Conservation (phyloP, 2,113 vertebrate species). For the Grammomys surdaster region DNA sequence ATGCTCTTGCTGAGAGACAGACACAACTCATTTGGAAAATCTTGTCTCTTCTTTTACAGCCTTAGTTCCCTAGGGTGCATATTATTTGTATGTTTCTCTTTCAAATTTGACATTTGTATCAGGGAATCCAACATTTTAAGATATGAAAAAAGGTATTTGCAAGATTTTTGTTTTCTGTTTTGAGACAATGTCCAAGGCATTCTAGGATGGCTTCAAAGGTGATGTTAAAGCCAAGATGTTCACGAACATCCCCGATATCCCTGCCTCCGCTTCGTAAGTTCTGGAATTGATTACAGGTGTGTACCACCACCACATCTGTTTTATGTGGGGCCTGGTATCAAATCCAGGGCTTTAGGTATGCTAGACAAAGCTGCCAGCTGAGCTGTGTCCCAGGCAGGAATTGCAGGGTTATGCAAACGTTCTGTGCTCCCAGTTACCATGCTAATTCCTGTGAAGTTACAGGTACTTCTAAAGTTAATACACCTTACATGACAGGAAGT, state of each 20-base stretch:
- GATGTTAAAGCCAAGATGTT: no score
- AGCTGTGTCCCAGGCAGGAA: neutral
- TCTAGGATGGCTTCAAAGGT: no score
- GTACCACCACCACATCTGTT: neutral
- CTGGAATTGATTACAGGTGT: neutral
- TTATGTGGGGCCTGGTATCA: neutral
- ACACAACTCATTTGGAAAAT: neutral
- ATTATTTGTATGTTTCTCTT: neutral
- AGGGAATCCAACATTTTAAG: conserved; percentile 3
- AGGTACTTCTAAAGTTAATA: conserved; percentile 45
- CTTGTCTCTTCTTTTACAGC: neutral
- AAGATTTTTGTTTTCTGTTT: neutral
- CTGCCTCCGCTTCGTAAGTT: neutral
- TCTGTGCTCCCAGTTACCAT: conserved; percentile 22
- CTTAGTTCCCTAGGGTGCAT: neutral
- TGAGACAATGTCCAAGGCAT: neutral
- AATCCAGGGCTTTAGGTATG: neutral
- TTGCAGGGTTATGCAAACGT: conserved; percentile 30
- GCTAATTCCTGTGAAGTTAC: conserved; percentile 18
- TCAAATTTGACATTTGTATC: conserved; percentile 1
- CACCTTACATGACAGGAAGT: conserved; percentile 51
- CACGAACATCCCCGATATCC: no score
- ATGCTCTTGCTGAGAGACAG: neutral
- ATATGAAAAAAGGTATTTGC: neutral
- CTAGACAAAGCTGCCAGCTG: neutral